Evolutionary conservation across 2,888 invertebrate species (phyloP).

Genomic region (Conchocele bisecta): DNA sequence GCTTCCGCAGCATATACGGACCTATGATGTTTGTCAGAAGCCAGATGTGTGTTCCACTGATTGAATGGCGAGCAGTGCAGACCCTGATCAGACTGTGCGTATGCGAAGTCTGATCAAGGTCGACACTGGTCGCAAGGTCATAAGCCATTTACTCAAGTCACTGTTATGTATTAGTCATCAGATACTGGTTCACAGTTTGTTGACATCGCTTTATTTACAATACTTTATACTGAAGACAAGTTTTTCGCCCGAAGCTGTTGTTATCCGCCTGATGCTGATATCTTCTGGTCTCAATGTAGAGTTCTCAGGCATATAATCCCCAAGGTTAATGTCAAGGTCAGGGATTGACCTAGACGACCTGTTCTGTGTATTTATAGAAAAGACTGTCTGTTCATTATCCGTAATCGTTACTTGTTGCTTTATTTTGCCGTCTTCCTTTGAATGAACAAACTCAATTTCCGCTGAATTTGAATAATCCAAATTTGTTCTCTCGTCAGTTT

Average conservation of each 20-base stretch:
- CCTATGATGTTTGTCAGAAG: no score
- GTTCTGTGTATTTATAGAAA: conserved; percentile 11
- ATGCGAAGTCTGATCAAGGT: no score
- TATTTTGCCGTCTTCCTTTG: conserved; percentile 14
- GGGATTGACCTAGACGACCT: conserved; percentile 17
- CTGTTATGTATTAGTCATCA: no score
- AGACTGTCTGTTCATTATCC: conserved; percentile 26
- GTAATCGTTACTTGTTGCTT: conserved; percentile 30
- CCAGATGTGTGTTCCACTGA: no score
- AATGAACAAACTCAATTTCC: conserved; percentile 22
- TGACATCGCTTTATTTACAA: no score
- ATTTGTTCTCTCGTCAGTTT: no score
- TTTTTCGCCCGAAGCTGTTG: conserved; percentile 41
- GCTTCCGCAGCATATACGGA: no score
- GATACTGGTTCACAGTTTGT: no score
- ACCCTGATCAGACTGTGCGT: no score
- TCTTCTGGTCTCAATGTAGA: conserved; percentile 29
- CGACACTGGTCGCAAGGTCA: no score
- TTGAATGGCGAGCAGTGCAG: no score
- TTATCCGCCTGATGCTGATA: conserved; percentile 30
- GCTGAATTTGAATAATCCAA: neutral
- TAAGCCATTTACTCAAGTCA: no score
- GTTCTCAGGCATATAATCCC: conserved; percentile 43
- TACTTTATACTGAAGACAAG: conserved; percentile 30
- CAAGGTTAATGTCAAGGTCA: conserved; percentile 47